A percentile compares a stretch with the other conserved stretches of the same genome.
These are phyloP conservation scores for Ambastaia sidthimunki DNA, from an alignment of 2,797 vertebrate genomes.

Conservation along the genomic window DNA sequence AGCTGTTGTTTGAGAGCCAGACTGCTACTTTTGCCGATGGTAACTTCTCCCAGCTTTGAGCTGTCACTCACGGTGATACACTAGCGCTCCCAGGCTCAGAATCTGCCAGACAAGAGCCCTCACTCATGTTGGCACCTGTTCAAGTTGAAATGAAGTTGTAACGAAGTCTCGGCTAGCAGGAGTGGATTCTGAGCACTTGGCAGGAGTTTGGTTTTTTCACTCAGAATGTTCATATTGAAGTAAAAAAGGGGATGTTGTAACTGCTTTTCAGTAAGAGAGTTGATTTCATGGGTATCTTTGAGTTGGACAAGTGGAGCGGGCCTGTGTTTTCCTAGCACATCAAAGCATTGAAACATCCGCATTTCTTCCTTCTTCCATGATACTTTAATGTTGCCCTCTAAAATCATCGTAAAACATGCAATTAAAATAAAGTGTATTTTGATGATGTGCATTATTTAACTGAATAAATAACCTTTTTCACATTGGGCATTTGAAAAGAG, in stretches of 20 bases:
- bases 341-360: not conserved
- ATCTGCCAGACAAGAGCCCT: conserved; percentile 43
- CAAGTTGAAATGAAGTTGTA: conserved; percentile 51
- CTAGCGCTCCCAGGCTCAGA: conserved; percentile 19
- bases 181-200: conserved; percentile 43
- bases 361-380: not conserved
- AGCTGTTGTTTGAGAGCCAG: conserved; percentile 25
- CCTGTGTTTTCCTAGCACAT: conserved; percentile 17
- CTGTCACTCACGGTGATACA: conserved; percentile 46
- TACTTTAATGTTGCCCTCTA: not conserved
- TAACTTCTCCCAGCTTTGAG: conserved; percentile 39
- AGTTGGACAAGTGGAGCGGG: conserved; percentile 19
- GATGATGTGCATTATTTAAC: not conserved
- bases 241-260: conserved; percentile 37
- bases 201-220: conserved; percentile 21
- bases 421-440: conserved; percentile 8
- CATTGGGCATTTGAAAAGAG: conserved; percentile 22
- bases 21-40: not conserved
- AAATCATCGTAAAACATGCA: not conserved
- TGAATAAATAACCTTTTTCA: conserved; percentile 4
- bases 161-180: conserved; percentile 40
- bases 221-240: conserved; percentile 13
- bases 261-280: conserved; percentile 27
- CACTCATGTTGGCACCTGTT: conserved; percentile 34
- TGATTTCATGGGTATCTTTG: conserved; percentile 40